Conservation (phyloP, 2,797 vertebrate genomes). For the Acipenser transmontanus region DNA sequence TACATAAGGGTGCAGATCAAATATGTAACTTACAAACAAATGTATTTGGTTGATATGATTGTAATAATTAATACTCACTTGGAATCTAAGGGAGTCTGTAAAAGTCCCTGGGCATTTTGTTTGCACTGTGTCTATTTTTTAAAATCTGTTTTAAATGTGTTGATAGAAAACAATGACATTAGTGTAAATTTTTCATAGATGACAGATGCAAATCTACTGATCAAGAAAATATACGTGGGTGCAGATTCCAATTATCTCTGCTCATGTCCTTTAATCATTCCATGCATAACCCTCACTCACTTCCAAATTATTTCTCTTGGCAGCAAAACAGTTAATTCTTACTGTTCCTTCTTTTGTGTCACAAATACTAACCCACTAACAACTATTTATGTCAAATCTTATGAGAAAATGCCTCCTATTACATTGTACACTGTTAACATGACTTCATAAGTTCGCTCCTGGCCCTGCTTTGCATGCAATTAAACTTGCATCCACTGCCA, state of each 20-base stretch:
- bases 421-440: constrained; percentile 30
- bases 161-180: too few relatives aligned
- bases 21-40: too few relatives aligned
- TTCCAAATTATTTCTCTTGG: constrained; percentile 25
- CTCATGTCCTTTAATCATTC: constrained; percentile 41
- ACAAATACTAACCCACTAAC: constrained; percentile 48
- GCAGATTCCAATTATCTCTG: constrained; percentile 30
- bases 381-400: constrained; percentile 29
- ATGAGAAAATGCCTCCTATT: constrained; percentile 15
- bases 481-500: constrained; percentile 54
- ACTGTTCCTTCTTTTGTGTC: constrained; percentile 31
- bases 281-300: constrained; percentile 40
- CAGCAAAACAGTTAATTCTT: constrained; percentile 34
- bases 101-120: too few relatives aligned
- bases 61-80: too few relatives aligned
- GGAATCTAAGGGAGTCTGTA: too few relatives aligned
- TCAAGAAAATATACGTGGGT: not conserved
- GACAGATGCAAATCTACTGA: not conserved
- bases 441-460: constrained; percentile 46
- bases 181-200: not conserved
- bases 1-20: too few relatives aligned
- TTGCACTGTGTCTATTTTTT: too few relatives aligned
- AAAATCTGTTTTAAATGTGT: too few relatives aligned
- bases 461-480: constrained; percentile 47
- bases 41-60: too few relatives aligned